These are phyloP conservation scores for Ophioninae sp. DNA, from an alignment of 2,888 invertebrate species.

Conservation along the genomic window DNA sequence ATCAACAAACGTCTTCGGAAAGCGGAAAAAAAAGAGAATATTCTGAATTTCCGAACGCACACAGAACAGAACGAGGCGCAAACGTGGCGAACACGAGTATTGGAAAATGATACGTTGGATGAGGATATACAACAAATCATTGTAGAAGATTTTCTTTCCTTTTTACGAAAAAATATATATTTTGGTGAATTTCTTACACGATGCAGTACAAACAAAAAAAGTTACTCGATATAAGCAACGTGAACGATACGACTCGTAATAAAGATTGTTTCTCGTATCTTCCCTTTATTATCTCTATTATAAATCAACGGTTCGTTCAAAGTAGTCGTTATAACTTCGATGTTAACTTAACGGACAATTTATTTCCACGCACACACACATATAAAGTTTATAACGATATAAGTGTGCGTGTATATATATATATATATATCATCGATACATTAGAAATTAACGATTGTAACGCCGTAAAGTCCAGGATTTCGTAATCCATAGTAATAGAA, in stretches of 20 bases:
- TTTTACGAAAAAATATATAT: slow-evolving; percentile 51
- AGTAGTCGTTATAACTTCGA: slow-evolving; percentile 40
- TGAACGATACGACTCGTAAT: slow-evolving; percentile 49
- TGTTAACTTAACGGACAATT: slow-evolving; percentile 56
- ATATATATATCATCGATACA: slow-evolving; percentile 40
- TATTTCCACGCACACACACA: background rate
- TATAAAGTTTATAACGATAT: slow-evolving; percentile 24
- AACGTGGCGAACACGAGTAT: slow-evolving; percentile 6
- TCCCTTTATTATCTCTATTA: slow-evolving; percentile 44
- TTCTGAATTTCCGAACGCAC: background rate
- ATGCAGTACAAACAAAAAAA: slow-evolving; percentile 51
- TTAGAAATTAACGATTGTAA: slow-evolving; percentile 45
- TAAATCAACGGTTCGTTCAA: slow-evolving; percentile 55
- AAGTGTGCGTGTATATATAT: slow-evolving; percentile 21
- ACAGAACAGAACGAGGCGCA: background rate
- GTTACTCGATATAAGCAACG: slow-evolving; percentile 55
- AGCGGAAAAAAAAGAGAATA: background rate
- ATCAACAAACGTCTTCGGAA: slow-evolving; percentile 14
- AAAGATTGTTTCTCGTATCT: slow-evolving; percentile 36
- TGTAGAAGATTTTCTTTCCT: slow-evolving; percentile 25
- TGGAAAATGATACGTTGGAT: slow-evolving; percentile 46
- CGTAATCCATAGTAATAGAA: slow-evolving; percentile 33
- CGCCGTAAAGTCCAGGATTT: slow-evolving; percentile 41
- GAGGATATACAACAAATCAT: slow-evolving; percentile 60
- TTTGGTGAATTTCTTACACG: slow-evolving; percentile 55